Conservation (phyloP, 2,888 invertebrate species). For the Oligia latruncula region DNA sequence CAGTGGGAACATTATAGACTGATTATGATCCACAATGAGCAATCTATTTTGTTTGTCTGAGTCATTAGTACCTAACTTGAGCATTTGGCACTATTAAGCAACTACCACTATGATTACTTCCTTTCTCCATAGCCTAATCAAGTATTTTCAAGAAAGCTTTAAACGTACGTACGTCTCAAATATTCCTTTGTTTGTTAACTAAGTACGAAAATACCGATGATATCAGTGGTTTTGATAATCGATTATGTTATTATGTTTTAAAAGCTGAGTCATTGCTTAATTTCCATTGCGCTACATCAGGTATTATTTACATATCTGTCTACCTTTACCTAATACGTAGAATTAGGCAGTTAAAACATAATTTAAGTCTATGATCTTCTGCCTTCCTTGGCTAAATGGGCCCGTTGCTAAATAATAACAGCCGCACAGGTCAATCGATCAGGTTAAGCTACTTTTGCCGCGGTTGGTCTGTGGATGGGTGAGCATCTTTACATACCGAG, state of each 20-base stretch:
- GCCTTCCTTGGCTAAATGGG: background rate
- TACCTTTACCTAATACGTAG: conserved; percentile 8
- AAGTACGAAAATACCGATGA: conserved; percentile 37
- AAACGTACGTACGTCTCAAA: conserved; percentile 7
- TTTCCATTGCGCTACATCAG: conserved; percentile 47
- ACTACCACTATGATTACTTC: background rate
- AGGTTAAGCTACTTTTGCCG: too few relatives aligned
- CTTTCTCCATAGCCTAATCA: background rate
- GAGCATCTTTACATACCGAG: too few relatives aligned
- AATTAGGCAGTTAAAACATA: conserved; percentile 9
- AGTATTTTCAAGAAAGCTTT: conserved; percentile 15
- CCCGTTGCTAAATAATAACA: too few relatives aligned
- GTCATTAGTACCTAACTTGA: background rate
- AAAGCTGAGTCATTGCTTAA: conserved; percentile 39
- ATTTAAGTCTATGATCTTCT: conserved; percentile 2
- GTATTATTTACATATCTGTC: conserved; percentile 21
- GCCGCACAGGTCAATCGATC: too few relatives aligned
- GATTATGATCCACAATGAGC: background rate
- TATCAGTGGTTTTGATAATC: conserved; percentile 48
- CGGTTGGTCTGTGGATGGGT: too few relatives aligned
- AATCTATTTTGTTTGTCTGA: background rate
- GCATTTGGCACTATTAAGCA: background rate
- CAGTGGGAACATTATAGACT: background rate
- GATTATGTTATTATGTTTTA: conserved; percentile 32
- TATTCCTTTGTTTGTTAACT: conserved; percentile 35